These are phyloP conservation scores for Protodeltote pygarga DNA, from an alignment of 2,888 invertebrate genomes.

Conservation along the genomic window DNA sequence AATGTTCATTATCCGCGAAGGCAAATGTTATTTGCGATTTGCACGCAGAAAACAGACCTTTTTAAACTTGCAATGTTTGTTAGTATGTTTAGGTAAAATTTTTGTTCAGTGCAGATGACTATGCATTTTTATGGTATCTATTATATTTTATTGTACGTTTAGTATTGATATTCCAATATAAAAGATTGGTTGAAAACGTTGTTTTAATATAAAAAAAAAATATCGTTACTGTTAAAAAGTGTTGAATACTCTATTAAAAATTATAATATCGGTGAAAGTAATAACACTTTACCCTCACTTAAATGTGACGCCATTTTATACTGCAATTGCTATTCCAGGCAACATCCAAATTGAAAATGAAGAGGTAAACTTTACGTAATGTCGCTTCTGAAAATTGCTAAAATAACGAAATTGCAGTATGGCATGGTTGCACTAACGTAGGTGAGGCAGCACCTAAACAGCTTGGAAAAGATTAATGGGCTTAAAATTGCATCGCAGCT, in stretches of 20 bases:
- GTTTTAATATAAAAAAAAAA: too few species aligned
- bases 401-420: constrained; percentile 49
- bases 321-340: constrained; percentile 8
- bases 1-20: too few species aligned
- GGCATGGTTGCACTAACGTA: constrained; percentile 43
- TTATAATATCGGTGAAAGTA: background rate
- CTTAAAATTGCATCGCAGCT: constrained; percentile 82
- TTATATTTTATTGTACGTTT: too few species aligned
- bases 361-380: constrained; percentile 24
- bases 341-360: constrained; percentile 31
- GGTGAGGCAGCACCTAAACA: constrained; percentile 68
- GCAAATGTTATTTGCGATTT: too few species aligned
- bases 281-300: constrained; percentile 1
- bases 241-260: background rate
- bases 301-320: constrained; percentile 9
- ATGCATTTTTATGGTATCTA: too few species aligned
- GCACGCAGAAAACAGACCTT: too few species aligned
- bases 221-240: background rate
- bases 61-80: too few species aligned
- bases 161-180: too few species aligned
- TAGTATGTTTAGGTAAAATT: too few species aligned
- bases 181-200: too few species aligned
- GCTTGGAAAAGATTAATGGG: constrained; percentile 81
- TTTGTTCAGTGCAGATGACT: too few species aligned
- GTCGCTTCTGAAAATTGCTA: constrained; percentile 29